phyloP scores from a whole-genome alignment of 2,888 invertebrate genomes.

The Ophion slaviceki region DNA sequence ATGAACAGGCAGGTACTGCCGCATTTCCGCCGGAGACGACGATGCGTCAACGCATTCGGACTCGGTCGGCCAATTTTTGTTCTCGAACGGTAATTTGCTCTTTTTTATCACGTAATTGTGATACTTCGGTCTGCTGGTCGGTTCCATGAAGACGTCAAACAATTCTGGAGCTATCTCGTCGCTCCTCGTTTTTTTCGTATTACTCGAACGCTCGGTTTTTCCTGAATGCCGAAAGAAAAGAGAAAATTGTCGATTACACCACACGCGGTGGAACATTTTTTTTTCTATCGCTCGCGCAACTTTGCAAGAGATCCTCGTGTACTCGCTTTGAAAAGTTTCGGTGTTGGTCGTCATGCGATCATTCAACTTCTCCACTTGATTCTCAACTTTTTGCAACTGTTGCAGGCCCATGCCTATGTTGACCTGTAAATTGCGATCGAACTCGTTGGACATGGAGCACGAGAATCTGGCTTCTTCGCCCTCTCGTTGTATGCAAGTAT shows the following conservation, averaged over 20 bases:
- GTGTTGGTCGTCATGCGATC: constrained; percentile 81
- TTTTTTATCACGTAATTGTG: constrained; percentile 72
- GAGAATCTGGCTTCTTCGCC: constrained; percentile 80
- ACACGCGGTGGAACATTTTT: neutral
- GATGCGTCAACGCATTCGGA: constrained; percentile 71
- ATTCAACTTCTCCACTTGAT: constrained; percentile 84
- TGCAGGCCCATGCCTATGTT: constrained; percentile 84
- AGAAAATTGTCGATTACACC: neutral
- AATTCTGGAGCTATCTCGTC: constrained; percentile 64
- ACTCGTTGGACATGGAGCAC: constrained; percentile 82
- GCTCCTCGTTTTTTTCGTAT: constrained; percentile 17
- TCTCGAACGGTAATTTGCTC: constrained; percentile 70
- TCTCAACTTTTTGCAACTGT: constrained; percentile 84
- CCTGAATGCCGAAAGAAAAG: constrained; percentile 47
- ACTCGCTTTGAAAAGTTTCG: constrained; percentile 71
- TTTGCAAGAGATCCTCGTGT: neutral
- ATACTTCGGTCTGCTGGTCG: constrained; percentile 74
- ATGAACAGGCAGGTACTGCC: constrained; percentile 87
- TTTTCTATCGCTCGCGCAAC: neutral
- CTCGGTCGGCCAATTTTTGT: constrained; percentile 73
- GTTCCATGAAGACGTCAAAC: constrained; percentile 73
- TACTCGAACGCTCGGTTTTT: constrained; percentile 58
- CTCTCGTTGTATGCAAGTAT: constrained; percentile 82
- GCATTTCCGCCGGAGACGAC: constrained; percentile 67
- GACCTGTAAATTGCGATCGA: constrained; percentile 82